Percentiles rank a stretch among this genome's conserved stretches.
Conservation (phyloP, 2,113 vertebrate species). For the Jacana jacana region DNA sequence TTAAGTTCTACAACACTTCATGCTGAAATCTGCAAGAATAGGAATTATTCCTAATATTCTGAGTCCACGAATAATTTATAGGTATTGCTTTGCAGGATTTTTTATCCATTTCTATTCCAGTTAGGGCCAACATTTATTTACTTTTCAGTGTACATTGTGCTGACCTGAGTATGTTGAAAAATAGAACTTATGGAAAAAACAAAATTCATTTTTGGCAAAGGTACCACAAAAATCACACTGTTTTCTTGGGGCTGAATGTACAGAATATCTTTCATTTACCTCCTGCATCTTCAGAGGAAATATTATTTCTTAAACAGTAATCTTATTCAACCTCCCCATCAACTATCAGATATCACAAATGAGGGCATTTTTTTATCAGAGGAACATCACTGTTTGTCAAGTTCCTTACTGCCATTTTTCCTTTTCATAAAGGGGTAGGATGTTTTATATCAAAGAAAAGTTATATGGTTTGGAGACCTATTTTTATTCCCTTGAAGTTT, state of each 20-base stretch:
- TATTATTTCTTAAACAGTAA: not conserved
- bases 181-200: not conserved
- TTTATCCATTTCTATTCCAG: not conserved
- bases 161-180: not conserved
- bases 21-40: not conserved
- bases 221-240: not conserved
- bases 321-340: not conserved
- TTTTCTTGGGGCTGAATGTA: not conserved
- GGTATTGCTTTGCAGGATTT: not conserved
- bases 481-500: slow-evolving; percentile 64
- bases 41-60: not conserved
- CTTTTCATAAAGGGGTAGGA: not conserved
- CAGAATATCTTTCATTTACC: not conserved
- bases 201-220: not conserved
- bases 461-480: slow-evolving; percentile 22
- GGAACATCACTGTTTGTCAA: not conserved
- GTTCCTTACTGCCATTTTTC: not conserved
- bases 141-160: not conserved
- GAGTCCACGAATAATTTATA: not conserved
- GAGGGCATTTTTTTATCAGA: not conserved
- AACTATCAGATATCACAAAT: not conserved
- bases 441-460: slow-evolving; percentile 38
- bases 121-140: not conserved
- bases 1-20: not conserved
- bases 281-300: not conserved